Percentiles rank a stretch among this genome's conserved stretches.
These are phyloP conservation scores for Echiichthys vipera DNA, from an alignment of 2,797 vertebrate species.

Conservation along the genomic window DNA sequence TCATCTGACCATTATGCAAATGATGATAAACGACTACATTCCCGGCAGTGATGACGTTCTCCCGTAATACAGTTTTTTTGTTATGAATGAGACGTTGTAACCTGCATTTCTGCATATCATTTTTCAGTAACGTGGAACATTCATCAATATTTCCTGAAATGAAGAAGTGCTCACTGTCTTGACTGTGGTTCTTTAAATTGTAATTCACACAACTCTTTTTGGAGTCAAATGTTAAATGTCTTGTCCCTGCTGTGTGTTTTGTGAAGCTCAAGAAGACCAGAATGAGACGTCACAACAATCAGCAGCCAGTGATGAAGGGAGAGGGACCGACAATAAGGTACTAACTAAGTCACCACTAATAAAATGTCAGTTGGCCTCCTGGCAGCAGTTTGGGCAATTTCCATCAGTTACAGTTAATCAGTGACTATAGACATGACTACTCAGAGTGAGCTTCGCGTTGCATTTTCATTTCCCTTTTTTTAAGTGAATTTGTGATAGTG, in stretches of 20 bases:
- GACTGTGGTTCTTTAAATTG: conserved; percentile 21
- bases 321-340: conserved; percentile 73
- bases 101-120: not conserved
- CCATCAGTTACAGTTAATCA: conserved; percentile 71
- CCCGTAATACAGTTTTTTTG: not conserved
- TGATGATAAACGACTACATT: not conserved
- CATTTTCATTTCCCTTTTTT: conserved; percentile 79
- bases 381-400: conserved; percentile 41
- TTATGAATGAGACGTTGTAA: not conserved
- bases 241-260: conserved; percentile 19
- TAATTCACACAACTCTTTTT: not conserved
- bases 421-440: conserved; percentile 63
- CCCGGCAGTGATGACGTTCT: not conserved
- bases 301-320: conserved; percentile 60
- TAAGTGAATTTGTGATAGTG: conserved; percentile 58
- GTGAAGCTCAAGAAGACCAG: conserved; percentile 73
- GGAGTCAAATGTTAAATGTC: not conserved
- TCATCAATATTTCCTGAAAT: not conserved
- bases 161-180: not conserved
- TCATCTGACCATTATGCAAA: conserved; percentile 9
- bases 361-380: conserved; percentile 46
- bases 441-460: conserved; percentile 31
- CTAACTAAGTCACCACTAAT: conserved; percentile 7
- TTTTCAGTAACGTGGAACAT: not conserved
- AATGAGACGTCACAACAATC: conserved; percentile 64